Conservation (phyloP, 2,888 invertebrate species). For the Bugula neritina region DNA sequence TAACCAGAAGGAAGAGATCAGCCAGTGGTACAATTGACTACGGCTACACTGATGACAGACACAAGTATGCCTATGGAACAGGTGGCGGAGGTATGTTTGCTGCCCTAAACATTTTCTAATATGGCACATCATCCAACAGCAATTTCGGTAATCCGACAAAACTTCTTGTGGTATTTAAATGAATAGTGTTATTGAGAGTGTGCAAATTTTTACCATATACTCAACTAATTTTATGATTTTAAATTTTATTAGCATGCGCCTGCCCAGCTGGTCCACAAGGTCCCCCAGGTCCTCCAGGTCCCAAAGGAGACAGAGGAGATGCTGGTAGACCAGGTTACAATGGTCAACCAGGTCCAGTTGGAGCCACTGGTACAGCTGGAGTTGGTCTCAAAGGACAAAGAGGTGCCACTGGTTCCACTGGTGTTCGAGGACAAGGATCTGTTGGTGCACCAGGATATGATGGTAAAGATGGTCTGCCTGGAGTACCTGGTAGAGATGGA, state of each 20-base stretch:
- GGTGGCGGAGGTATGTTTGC: not conserved
- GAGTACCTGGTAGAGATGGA: constrained; percentile 25
- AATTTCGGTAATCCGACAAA: too few relatives aligned
- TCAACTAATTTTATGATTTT: too few relatives aligned
- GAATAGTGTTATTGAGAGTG: too few relatives aligned
- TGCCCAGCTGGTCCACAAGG: constrained; percentile 29
- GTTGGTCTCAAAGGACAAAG: constrained; percentile 11
- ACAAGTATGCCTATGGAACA: constrained; percentile 5
- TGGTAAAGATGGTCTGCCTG: constrained; percentile 18
- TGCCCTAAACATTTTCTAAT: too few relatives aligned
- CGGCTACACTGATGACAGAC: not conserved
- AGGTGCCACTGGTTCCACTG: constrained; percentile 16
- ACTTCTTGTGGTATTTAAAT: too few relatives aligned
- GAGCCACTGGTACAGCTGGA: constrained; percentile 4
- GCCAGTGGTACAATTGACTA: not conserved
- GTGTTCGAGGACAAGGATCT: constrained; percentile 5
- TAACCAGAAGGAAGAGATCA: constrained; percentile 13
- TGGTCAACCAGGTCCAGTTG: not conserved
- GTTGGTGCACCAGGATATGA: not conserved
- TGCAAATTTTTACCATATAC: too few relatives aligned
- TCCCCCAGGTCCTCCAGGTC: constrained; percentile 27
- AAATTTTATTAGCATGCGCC: constrained; percentile 1
- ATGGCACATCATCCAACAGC: too few relatives aligned
- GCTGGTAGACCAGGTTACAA: constrained; percentile 20
- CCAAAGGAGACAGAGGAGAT: constrained; percentile 15